These are phyloP conservation scores for Caiman crocodilus DNA, from an alignment of 2,797 vertebrate genomes.

Conservation along the genomic window DNA sequence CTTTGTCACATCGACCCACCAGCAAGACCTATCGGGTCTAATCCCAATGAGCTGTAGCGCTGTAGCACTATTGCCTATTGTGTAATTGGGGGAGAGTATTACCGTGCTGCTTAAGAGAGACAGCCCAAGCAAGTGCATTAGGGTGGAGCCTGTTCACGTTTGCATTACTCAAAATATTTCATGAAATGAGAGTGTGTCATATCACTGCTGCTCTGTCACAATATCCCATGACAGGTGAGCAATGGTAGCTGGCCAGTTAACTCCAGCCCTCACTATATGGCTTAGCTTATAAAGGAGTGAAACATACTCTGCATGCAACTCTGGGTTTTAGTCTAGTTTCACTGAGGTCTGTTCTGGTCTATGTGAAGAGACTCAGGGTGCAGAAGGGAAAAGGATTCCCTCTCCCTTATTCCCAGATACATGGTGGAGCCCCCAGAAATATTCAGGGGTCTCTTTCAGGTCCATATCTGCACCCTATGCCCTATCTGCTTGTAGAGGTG, in stretches of 20 bases:
- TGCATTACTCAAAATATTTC: neutral
- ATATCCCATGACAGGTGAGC: neutral
- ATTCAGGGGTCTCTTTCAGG: neutral
- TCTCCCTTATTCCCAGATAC: neutral
- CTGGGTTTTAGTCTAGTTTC: neutral
- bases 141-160: neutral
- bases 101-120: neutral
- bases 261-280: neutral
- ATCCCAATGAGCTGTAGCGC: neutral
- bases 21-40: neutral
- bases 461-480: neutral
- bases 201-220: neutral
- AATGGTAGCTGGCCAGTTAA: neutral
- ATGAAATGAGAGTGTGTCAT: neutral
- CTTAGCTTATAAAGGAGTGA: neutral
- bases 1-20: neutral
- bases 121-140: neutral
- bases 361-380: neutral
- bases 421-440: neutral
- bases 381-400: neutral
- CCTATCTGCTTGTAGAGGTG: neutral
- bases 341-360: neutral
- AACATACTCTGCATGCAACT: neutral
- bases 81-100: neutral
- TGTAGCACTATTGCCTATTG: neutral